These are phyloP conservation scores for Ictalurus furcatus DNA, from an alignment of 2,113 vertebrate genomes.

Conservation along the genomic window DNA sequence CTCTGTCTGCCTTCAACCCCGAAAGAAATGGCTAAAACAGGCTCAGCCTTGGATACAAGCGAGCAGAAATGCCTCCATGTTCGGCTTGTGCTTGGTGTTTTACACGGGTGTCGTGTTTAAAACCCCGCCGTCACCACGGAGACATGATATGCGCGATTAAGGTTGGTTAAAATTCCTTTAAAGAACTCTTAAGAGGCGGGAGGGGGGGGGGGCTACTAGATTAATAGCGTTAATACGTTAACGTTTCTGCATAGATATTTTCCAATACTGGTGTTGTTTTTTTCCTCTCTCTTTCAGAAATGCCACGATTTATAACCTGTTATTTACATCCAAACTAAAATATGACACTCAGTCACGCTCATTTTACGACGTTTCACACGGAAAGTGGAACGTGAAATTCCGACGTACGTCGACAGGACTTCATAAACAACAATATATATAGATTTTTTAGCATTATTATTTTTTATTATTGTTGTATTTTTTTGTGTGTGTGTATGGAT, in stretches of 20 bases:
- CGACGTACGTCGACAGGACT: background rate
- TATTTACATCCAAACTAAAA: background rate
- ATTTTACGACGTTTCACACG: constrained; percentile 17
- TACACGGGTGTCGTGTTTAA: background rate
- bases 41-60: constrained; percentile 53
- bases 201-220: too few relatives aligned
- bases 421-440: background rate
- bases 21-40: background rate
- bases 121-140: background rate
- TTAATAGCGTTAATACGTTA: background rate
- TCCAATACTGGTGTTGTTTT: background rate
- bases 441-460: background rate
- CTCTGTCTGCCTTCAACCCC: constrained; percentile 41
- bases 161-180: background rate
- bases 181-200: background rate
- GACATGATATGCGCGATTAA: background rate
- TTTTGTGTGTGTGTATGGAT: background rate
- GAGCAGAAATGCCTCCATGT: background rate
- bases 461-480: too few relatives aligned
- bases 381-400: constrained; percentile 36
- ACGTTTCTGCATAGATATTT: background rate
- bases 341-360: background rate
- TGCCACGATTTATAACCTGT: background rate
- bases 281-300: background rate
- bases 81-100: too few relatives aligned